phyloP scores from a whole-genome alignment of 2,888 invertebrate species.

The Formica aserva region DNA sequence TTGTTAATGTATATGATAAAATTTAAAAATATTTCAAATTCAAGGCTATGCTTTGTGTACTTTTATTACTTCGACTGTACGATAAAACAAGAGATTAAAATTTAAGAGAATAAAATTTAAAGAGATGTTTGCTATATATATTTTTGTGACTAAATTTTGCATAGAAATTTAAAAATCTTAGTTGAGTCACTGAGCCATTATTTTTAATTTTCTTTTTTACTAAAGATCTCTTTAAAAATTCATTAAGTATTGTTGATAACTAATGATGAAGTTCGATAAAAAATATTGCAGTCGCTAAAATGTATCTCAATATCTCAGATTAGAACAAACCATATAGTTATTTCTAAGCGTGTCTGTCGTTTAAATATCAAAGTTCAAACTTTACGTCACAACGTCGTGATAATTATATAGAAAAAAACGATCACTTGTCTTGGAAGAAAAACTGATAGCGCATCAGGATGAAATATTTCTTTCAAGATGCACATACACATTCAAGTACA shows the following conservation, averaged over 20 bases:
- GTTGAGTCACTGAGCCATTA: neutral
- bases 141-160: neutral
- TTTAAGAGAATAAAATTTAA: neutral
- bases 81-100: neutral
- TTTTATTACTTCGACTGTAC: neutral
- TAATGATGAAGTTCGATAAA: neutral
- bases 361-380: conserved; percentile 39
- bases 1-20: neutral
- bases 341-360: neutral
- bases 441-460: neutral
- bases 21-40: neutral
- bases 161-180: neutral
- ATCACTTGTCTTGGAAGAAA: neutral
- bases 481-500: neutral
- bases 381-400: conserved; percentile 2
- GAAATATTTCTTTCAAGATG: neutral
- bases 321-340: neutral
- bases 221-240: neutral
- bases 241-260: neutral
- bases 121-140: neutral
- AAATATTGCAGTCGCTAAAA: neutral
- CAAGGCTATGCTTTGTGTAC: neutral
- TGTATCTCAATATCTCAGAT: neutral
- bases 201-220: neutral
- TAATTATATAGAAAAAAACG: conserved; percentile 22